These are phyloP conservation scores for Xenentodon cancila DNA, from an alignment of 2,797 vertebrate genomes.

Conservation along the genomic window DNA sequence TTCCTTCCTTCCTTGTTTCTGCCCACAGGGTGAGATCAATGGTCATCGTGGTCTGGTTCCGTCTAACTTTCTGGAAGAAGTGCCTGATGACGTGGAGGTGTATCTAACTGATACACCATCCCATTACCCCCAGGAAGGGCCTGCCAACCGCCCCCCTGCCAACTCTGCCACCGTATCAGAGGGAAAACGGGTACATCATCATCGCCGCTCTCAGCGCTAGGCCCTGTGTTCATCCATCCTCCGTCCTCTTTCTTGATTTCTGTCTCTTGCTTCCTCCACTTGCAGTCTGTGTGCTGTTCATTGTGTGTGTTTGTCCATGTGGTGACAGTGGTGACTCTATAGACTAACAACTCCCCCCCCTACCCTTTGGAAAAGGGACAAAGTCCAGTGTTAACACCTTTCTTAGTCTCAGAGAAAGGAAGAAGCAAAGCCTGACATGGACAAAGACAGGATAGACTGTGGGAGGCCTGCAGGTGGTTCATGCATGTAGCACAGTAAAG, in stretches of 20 bases:
- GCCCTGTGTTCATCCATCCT: conserved; percentile 84
- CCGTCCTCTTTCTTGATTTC: conserved; percentile 81
- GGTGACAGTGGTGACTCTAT: conserved; percentile 81
- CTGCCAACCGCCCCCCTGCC: conserved; percentile 62
- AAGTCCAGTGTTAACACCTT: conserved; percentile 73
- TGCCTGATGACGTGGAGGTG: conserved; percentile 98
- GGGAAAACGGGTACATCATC: conserved; percentile 93
- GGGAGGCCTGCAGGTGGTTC: conserved; percentile 61
- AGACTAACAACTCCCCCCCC: conserved; percentile 63
- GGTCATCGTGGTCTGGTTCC: conserved; percentile 96
- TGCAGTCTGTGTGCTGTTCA: conserved; percentile 82
- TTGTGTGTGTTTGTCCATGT: conserved; percentile 83
- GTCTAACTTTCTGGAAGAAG: conserved; percentile 99
- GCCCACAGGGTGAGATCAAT: conserved; percentile 90
- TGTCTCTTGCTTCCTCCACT: conserved; percentile 78
- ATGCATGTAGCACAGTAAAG: conserved; percentile 74
- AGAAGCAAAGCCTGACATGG: conserved; percentile 83
- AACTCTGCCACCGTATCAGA: conserved; percentile 76
- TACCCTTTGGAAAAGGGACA: conserved; percentile 53
- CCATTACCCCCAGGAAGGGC: conserved; percentile 83
- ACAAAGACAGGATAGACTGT: conserved; percentile 76
- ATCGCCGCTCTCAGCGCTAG: conserved; percentile 80
- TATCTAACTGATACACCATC: conserved; percentile 92
- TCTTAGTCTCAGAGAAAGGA: conserved; percentile 83
- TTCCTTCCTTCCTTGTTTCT: not conserved